Conservation (phyloP, 1,140 invertebrate genomes). For the Drosophila fuyamai region DNA sequence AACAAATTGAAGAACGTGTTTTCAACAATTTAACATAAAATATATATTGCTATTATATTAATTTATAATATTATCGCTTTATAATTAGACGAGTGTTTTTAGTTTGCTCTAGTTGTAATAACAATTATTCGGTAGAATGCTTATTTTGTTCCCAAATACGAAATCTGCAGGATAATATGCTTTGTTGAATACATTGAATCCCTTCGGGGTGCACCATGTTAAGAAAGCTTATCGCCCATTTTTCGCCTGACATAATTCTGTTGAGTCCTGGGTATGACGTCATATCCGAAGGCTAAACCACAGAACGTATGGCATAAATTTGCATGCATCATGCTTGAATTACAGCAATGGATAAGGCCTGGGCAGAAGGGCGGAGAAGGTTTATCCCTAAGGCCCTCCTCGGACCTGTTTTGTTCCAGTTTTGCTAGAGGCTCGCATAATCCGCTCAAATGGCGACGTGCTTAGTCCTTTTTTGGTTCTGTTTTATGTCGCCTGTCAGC, state of each 20-base stretch:
- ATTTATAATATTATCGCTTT: no score
- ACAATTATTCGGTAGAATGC: no score
- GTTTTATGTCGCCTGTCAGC: constrained; percentile 70
- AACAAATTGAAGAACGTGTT: no score
- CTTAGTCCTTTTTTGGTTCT: constrained; percentile 70
- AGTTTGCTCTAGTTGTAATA: no score
- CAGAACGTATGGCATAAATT: constrained; percentile 64
- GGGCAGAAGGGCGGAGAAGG: background rate
- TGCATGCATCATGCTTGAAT: constrained; percentile 59
- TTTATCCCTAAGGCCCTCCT: constrained; percentile 25
- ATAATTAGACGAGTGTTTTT: no score
- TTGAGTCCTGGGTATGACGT: constrained; percentile 24
- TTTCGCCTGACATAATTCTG: constrained; percentile 46
- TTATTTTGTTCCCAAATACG: no score
- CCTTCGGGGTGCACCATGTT: background rate
- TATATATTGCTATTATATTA: no score
- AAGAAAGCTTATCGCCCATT: constrained; percentile 24
- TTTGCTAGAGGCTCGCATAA: constrained; percentile 41
- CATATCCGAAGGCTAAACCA: constrained; percentile 45
- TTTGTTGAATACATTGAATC: no score
- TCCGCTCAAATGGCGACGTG: constrained; percentile 65
- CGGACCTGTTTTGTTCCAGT: constrained; percentile 30
- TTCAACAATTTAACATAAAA: no score
- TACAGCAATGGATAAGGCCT: constrained; percentile 42
- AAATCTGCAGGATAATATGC: no score